Conservation (phyloP, 2,797 vertebrate species). For the Chelidonichthys spinosus region DNA sequence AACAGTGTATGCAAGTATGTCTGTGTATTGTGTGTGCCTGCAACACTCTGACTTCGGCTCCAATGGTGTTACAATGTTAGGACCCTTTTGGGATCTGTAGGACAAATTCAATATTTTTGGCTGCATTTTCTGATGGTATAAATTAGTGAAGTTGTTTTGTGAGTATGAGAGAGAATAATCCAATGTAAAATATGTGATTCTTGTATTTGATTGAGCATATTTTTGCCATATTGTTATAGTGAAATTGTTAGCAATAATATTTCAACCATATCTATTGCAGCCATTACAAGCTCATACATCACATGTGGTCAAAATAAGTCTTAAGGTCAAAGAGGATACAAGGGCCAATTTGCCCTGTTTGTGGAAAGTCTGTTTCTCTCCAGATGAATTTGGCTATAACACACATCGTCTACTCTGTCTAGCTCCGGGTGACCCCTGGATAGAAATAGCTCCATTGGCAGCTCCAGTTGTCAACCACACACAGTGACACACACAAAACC, state of each 20-base stretch:
- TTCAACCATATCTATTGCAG: neutral
- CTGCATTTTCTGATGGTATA: neutral
- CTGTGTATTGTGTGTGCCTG: constrained; percentile 11
- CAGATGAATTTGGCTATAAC: constrained; percentile 53
- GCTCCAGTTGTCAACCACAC: constrained; percentile 55
- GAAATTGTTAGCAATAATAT: neutral
- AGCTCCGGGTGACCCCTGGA: constrained; percentile 61
- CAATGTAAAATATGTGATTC: neutral
- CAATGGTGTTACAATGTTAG: neutral
- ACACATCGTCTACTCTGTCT: constrained; percentile 52
- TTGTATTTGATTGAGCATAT: neutral
- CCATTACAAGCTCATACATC: neutral
- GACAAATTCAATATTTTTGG: neutral
- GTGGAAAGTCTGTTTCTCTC: constrained; percentile 29
- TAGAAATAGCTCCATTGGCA: constrained; percentile 67
- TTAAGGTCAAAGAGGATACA: constrained; percentile 5
- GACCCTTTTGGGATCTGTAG: neutral
- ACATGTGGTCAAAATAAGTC: neutral
- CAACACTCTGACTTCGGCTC: constrained; percentile 3
- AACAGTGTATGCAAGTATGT: constrained; percentile 27
- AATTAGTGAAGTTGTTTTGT: neutral
- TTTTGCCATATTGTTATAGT: neutral
- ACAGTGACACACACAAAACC: constrained; percentile 4
- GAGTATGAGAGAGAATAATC: neutral
- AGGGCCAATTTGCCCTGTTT: constrained; percentile 5